Evolutionary conservation across 2,797 vertebrate species (phyloP).

Genomic region (Gallinago solitaria): DNA sequence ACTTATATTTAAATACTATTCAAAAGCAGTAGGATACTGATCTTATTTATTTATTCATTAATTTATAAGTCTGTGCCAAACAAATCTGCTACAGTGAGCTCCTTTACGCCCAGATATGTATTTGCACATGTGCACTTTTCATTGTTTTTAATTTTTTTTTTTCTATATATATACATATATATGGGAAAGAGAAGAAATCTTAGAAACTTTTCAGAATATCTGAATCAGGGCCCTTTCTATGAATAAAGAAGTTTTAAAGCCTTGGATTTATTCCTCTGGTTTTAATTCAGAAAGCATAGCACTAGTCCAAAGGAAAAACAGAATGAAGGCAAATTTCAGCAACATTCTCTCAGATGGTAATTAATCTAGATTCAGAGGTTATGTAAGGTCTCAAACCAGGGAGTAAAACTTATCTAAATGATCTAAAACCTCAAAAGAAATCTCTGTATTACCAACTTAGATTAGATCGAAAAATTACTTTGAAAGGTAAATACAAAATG

Average conservation of each 20-base stretch:
- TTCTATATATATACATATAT: too few relatives aligned
- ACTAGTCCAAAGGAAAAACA: neutral
- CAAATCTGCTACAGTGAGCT: neutral
- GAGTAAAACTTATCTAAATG: neutral
- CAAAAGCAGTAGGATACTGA: neutral
- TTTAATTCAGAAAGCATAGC: neutral
- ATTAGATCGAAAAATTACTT: neutral
- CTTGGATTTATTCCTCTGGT: neutral
- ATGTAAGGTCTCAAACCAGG: neutral
- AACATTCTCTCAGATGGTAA: neutral
- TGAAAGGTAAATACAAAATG: neutral
- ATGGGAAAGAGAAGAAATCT: neutral
- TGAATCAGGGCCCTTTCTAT: neutral
- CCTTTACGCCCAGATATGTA: neutral
- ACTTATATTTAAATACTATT: neutral
- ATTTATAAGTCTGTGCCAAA: neutral
- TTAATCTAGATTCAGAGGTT: neutral
- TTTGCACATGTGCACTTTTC: neutral
- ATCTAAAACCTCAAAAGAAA: neutral
- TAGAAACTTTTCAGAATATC: neutral
- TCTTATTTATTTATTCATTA: neutral
- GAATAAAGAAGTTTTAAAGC: neutral
- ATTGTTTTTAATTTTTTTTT: neutral
- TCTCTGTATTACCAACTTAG: neutral
- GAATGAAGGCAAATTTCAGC: neutral